Evolutionary conservation across 2,797 vertebrate species (phyloP).

Genomic region (Gorsachius magnificus): DNA sequence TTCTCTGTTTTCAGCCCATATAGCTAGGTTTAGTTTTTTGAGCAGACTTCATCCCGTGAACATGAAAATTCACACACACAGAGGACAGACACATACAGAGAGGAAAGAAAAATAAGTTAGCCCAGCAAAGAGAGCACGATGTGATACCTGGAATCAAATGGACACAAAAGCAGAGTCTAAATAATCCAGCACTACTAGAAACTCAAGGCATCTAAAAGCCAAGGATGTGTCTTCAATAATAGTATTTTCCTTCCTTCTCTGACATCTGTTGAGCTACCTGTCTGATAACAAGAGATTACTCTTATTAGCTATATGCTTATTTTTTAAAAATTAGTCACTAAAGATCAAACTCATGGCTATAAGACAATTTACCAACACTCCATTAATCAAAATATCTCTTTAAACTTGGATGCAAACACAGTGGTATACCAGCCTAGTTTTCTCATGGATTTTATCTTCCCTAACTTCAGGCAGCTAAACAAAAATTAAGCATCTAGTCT

Average conservation of each 20-base stretch:
- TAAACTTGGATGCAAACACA: background rate
- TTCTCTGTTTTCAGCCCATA: background rate
- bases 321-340: background rate
- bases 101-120: background rate
- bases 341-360: background rate
- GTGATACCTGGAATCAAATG: background rate
- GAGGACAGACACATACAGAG: background rate
- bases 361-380: background rate
- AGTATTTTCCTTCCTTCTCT: conserved; percentile 1
- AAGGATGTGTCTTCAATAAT: background rate
- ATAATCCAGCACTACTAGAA: background rate
- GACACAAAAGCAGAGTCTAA: background rate
- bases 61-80: background rate
- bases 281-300: background rate
- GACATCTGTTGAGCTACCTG: background rate
- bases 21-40: background rate
- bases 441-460: background rate
- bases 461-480: background rate
- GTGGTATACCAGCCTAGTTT: background rate
- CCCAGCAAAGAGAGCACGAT: background rate
- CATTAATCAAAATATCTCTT: background rate
- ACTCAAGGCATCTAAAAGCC: background rate
- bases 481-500: background rate
- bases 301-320: background rate
- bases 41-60: background rate